Evolutionary conservation across 2,888 invertebrate genomes (phyloP), one percentile per base, ranked within the genome.

Genomic region (Nasonia oneida): DNA sequence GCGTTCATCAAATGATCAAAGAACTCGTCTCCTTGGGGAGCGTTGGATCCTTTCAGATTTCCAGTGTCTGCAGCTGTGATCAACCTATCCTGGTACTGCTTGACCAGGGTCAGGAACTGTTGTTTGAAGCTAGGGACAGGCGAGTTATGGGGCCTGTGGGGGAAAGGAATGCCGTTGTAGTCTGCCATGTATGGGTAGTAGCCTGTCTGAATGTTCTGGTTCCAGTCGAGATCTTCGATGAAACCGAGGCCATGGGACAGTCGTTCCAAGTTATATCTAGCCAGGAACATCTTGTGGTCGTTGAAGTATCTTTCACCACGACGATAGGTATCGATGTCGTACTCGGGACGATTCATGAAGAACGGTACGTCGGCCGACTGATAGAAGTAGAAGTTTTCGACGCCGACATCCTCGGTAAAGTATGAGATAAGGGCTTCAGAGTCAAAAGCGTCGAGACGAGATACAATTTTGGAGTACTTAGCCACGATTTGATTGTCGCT

Each of bases 381-480:
- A 91, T 95, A 95, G 92, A 95, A 96, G 93, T 96, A 96, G 91
- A 94, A 95, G 39, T 95, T 90, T 92, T 96, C 97, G 78, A 96
- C 93, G 83, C 95, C 95, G 83, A 96, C 93, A 92, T 97, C 97
- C 90, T 97, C 96, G 29, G 96, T 96, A 94, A 95, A 97, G 93
- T 97, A 97, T 47, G 94, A 93, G 74, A 97, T 89, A 18, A 94
- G 93, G 84, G 95, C 94, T 87, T 96, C 96, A 18, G 5, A 10
- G 23, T 70, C 70, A 12, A 18, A 4, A 37, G 15, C 47, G 2
- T 15, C 15, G 14, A n/a, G 29, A 23, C 67, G 53, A 3, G 47
- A n/a, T 8, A 70, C 50, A n/a, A 42, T 18, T 14, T 47, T 29
- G 6, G 70, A 67, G 37, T 70, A 70, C 14, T 29, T 23, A 8